phyloP scores from a whole-genome alignment of 2,888 invertebrate genomes.

The Ellobium chinense region DNA sequence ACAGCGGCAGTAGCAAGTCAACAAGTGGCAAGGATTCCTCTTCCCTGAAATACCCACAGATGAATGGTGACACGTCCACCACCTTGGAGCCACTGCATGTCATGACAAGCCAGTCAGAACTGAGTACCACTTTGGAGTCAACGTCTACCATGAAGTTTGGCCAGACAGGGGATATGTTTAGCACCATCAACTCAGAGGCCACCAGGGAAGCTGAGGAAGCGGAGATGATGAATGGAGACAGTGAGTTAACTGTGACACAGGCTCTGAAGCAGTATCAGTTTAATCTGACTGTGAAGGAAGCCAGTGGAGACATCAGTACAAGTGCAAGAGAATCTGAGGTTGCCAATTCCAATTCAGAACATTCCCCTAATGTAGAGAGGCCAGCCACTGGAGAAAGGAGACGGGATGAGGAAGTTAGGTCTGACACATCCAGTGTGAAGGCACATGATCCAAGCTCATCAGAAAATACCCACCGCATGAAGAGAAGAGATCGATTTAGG shows the following conservation, averaged over 20 bases:
- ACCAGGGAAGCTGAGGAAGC: neutral
- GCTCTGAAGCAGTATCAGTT: conserved; percentile 64
- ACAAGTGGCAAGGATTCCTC: neutral
- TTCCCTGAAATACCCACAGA: neutral
- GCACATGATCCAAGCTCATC: neutral
- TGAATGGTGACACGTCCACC: neutral
- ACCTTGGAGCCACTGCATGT: neutral
- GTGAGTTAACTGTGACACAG: conserved; percentile 59
- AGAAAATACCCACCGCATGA: neutral
- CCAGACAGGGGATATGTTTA: conserved; percentile 48
- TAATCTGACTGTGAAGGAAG: conserved; percentile 57
- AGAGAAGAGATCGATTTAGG: neutral
- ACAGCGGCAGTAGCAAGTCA: neutral
- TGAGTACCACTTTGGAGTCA: conserved; percentile 19
- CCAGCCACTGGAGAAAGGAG: conserved; percentile 37
- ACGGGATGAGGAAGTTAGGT: neutral
- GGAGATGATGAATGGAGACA: conserved; percentile 43
- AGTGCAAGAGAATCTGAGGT: neutral
- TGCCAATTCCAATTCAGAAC: neutral
- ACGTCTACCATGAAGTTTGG: conserved; percentile 49
- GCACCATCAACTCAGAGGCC: conserved; percentile 46
- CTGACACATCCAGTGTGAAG: neutral
- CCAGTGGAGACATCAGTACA: neutral
- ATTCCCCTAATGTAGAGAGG: neutral
- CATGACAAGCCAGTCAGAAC: neutral